Evolutionary conservation across 2,113 vertebrate genomes (phyloP).

Genomic region (Eulemur macaco): DNA sequence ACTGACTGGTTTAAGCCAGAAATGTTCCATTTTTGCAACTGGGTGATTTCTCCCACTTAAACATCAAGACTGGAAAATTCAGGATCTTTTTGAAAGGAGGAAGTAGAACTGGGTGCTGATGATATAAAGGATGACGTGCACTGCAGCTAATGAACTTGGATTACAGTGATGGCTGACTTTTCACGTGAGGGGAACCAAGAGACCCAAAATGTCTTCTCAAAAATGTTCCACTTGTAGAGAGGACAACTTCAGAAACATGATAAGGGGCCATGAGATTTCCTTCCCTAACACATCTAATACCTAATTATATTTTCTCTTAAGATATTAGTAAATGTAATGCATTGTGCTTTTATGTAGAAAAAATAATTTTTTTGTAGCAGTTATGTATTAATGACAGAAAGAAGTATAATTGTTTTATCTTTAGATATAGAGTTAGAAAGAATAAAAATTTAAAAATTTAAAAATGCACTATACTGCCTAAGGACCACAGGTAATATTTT

Average conservation of each 20-base stretch:
- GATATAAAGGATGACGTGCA: background rate
- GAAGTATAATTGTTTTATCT: background rate
- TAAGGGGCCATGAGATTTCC: background rate
- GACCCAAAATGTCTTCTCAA: background rate
- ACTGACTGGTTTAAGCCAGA: background rate
- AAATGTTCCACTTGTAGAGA: background rate
- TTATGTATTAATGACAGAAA: background rate
- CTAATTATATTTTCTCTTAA: background rate
- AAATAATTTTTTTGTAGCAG: background rate
- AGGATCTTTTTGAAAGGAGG: background rate
- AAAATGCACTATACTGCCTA: background rate
- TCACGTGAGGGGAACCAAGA: background rate
- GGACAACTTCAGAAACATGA: background rate
- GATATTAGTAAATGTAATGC: background rate
- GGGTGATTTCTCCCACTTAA: background rate
- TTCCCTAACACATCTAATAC: background rate
- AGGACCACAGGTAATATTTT: slow-evolving; percentile 16
- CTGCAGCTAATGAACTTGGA: background rate
- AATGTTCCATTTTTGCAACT: background rate
- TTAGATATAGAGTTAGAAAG: slow-evolving; percentile 6
- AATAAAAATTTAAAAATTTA: slow-evolving; percentile 23
- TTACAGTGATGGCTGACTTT: background rate
- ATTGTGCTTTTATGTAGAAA: background rate
- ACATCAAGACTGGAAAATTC: background rate
- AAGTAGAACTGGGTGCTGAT: background rate